phyloP scores from a whole-genome alignment of 2,888 invertebrate species.

The Mactromeris polynyma region DNA sequence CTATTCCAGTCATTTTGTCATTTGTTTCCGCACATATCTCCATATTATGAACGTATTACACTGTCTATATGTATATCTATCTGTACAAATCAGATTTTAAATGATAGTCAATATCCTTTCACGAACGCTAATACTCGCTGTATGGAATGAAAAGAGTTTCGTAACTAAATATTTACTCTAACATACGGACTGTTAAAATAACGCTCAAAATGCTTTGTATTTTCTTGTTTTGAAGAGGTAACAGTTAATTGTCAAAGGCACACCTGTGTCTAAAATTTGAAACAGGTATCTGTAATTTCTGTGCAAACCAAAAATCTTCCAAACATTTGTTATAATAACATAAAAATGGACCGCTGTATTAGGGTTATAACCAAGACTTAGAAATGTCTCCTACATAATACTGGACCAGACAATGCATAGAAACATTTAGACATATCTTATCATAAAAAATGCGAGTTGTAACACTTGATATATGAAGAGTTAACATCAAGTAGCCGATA shows the following conservation, averaged over 20 bases:
- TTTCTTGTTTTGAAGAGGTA: constrained; percentile 23
- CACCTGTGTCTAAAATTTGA: constrained; percentile 36
- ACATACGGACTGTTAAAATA: constrained; percentile 44
- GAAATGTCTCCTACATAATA: neutral
- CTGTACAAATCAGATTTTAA: neutral
- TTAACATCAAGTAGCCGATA: too few relatives aligned
- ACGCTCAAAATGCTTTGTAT: constrained; percentile 30
- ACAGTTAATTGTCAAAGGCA: constrained; percentile 11
- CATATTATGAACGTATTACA: neutral
- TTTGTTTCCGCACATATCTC: neutral
- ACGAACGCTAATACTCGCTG: neutral
- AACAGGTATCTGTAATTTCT: neutral
- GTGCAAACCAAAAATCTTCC: neutral
- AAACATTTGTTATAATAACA: neutral
- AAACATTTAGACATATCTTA: neutral
- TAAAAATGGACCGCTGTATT: neutral
- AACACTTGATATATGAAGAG: too few relatives aligned
- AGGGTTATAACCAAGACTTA: neutral
- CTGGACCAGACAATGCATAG: neutral
- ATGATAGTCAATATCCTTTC: constrained; percentile 4
- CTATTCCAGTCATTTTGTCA: constrained; percentile 10
- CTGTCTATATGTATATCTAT: neutral
- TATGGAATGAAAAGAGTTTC: constrained; percentile 24
- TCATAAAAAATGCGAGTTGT: too few relatives aligned
- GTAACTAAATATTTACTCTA: constrained; percentile 53